Percentiles rank a stretch among this genome's conserved stretches.
Evolutionary conservation across 2,113 vertebrate genomes (phyloP).

Genomic region (Circaetus gallicus): DNA sequence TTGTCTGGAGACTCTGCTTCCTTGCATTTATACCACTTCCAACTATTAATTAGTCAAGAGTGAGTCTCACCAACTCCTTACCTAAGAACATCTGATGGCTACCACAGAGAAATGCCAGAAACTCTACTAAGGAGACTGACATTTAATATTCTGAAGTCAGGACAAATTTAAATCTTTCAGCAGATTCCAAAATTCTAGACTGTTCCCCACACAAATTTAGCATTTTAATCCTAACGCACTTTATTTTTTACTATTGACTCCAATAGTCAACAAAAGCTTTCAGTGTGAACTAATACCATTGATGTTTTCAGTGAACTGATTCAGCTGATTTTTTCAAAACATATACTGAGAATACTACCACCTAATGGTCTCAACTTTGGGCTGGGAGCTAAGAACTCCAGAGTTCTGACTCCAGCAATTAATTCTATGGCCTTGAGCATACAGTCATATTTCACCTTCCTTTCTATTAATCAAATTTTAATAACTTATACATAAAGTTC

Average conservation of each 20-base stretch:
- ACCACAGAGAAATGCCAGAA: background rate
- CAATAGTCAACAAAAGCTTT: background rate
- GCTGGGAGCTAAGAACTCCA: background rate
- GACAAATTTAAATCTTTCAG: background rate
- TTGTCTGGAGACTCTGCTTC: background rate
- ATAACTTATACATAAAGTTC: background rate
- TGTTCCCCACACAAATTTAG: background rate
- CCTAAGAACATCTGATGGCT: background rate
- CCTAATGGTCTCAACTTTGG: background rate
- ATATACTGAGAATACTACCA: background rate
- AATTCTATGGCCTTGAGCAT: background rate
- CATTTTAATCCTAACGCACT: background rate
- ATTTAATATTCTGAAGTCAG: background rate
- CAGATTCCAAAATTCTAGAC: background rate
- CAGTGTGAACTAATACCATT: background rate
- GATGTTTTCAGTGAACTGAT: background rate
- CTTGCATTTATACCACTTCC: background rate
- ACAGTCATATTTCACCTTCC: background rate
- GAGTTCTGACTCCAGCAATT: background rate
- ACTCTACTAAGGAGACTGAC: background rate
- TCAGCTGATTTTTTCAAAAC: background rate
- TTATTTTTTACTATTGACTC: background rate
- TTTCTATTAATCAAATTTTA: background rate
- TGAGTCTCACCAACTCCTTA: background rate
- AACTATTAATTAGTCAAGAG: background rate